Conservation (phyloP, 2,113 vertebrate genomes). For the Callopanchax toddi region DNA sequence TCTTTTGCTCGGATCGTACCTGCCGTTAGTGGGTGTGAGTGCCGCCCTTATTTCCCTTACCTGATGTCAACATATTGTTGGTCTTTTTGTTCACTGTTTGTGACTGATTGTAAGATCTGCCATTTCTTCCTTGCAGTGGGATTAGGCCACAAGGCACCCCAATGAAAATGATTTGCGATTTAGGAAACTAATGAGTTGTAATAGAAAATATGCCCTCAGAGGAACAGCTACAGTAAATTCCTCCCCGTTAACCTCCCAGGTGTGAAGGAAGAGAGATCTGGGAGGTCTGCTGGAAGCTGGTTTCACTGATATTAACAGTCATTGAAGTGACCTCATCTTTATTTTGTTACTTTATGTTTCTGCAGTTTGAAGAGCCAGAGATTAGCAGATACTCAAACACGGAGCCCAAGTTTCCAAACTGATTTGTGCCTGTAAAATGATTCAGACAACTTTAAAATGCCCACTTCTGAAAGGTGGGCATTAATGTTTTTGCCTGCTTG, state of each 20-base stretch:
- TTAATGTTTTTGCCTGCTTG: too few species aligned
- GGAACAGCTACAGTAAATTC: constrained; percentile 37
- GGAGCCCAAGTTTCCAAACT: too few species aligned
- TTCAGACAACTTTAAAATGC: too few species aligned
- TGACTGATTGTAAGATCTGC: constrained; percentile 32
- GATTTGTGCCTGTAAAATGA: too few species aligned
- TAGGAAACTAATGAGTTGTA: constrained; percentile 69
- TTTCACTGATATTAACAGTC: constrained; percentile 27
- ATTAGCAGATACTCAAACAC: too few species aligned
- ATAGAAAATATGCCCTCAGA: constrained; percentile 50
- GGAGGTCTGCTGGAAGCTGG: neutral
- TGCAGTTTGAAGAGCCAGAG: too few species aligned
- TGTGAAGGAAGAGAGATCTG: constrained; percentile 20
- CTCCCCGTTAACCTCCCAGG: constrained; percentile 31
- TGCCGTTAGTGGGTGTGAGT: constrained; percentile 1
- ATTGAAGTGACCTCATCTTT: constrained; percentile 27
- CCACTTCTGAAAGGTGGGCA: too few species aligned
- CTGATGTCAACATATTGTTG: constrained; percentile 11
- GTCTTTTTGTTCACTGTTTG: constrained; percentile 9
- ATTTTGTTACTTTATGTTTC: too few species aligned
- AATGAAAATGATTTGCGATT: constrained; percentile 60
- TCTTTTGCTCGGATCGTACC: constrained; percentile 48
- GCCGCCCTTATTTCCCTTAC: constrained; percentile 34
- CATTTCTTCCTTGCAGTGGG: constrained; percentile 42
- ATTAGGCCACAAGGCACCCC: constrained; percentile 54